Conservation (phyloP, 2,797 vertebrate species). For the Rhodeus uyekii region DNA sequence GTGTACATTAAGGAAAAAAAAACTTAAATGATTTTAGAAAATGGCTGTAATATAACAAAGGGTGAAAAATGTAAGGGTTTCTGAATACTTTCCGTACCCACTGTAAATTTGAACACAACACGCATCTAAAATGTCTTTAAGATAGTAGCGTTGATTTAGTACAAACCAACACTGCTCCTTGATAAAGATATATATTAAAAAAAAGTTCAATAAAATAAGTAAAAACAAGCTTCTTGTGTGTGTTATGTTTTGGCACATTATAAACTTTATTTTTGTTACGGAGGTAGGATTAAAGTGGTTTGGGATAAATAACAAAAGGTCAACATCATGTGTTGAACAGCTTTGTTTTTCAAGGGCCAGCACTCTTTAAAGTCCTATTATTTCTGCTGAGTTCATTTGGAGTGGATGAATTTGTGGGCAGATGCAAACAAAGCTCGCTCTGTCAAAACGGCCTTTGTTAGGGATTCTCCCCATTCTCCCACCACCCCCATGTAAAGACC, state of each 20-base stretch:
- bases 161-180: background rate
- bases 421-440: constrained; percentile 53
- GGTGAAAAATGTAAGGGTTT: too few species aligned
- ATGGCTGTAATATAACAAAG: too few species aligned
- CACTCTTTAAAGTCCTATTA: constrained; percentile 49
- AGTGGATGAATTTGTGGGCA: constrained; percentile 55
- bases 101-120: too few species aligned
- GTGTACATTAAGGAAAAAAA: too few species aligned
- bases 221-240: background rate
- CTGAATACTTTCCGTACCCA: too few species aligned
- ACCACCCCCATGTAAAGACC: constrained; percentile 50
- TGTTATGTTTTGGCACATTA: background rate
- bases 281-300: background rate
- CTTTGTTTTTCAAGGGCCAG: constrained; percentile 33
- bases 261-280: constrained; percentile 1
- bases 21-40: too few species aligned
- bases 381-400: constrained; percentile 45
- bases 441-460: constrained; percentile 60
- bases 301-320: constrained; percentile 34
- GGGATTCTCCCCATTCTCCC: constrained; percentile 52
- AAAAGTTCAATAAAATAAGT: background rate
- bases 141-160: background rate
- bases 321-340: constrained; percentile 33
- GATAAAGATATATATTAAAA: background rate
- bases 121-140: background rate